Evolutionary conservation across 1,140 invertebrate genomes (phyloP).

Genomic region (Cyclargus thomasi): DNA sequence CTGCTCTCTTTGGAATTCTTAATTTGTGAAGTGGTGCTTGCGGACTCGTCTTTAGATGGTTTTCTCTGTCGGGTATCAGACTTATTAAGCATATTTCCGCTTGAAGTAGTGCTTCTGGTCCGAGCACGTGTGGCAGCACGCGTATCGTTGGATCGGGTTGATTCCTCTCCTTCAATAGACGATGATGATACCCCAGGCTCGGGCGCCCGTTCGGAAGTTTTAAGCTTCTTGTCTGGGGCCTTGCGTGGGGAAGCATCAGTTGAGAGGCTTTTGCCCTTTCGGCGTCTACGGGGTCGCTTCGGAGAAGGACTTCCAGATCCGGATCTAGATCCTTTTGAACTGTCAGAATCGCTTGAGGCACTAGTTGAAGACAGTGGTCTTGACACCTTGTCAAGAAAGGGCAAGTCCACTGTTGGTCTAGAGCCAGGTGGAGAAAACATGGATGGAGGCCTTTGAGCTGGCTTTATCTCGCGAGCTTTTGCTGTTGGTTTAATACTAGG

Average conservation of each 20-base stretch:
- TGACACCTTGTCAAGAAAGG: conserved; percentile 79
- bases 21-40: conserved; percentile 45
- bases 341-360: conserved; percentile 72
- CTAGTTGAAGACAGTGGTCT: conserved; percentile 73
- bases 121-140: conserved; percentile 76
- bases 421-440: conserved; percentile 65
- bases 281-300: conserved; percentile 54
- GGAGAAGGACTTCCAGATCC: conserved; percentile 57
- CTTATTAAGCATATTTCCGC: conserved; percentile 79
- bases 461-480: conserved; percentile 63
- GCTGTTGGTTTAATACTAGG: conserved; percentile 53
- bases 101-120: conserved; percentile 78
- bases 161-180: conserved; percentile 84
- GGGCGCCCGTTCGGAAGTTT: conserved; percentile 88
- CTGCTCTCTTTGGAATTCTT: conserved; percentile 73
- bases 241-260: conserved; percentile 75
- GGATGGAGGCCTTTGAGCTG: conserved; percentile 49
- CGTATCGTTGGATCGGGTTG: conserved; percentile 75
- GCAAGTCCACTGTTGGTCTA: conserved; percentile 74
- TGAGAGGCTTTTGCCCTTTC: conserved; percentile 57
- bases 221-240: conserved; percentile 89
- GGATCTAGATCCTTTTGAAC: conserved; percentile 62
- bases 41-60: conserved; percentile 72
- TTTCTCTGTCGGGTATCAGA: conserved; percentile 77
- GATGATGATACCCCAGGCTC: conserved; percentile 83